Evolutionary conservation across 2,113 vertebrate genomes (phyloP).

Genomic region (Engraulis encrasicolus): DNA sequence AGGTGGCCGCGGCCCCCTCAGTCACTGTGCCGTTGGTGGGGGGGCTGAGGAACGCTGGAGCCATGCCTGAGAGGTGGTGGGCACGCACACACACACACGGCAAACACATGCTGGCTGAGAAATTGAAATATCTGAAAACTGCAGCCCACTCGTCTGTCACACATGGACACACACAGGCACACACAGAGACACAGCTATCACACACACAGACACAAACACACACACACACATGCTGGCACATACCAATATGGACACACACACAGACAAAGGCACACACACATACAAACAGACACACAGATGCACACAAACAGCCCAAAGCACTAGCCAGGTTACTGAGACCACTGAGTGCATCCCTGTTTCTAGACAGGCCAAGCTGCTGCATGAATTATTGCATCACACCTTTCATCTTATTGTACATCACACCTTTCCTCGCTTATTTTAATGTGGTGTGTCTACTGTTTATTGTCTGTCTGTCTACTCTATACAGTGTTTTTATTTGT

Average conservation of each 20-base stretch:
- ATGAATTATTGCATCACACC: no score
- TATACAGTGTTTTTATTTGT: no score
- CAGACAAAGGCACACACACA: conserved; percentile 30
- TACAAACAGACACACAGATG: not conserved
- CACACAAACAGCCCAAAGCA: not conserved
- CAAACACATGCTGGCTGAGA: conserved; percentile 5
- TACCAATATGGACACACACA: conserved; percentile 12
- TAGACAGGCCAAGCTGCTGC: no score
- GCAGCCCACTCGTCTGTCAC: conserved; percentile 14
- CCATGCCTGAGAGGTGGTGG: conserved; percentile 75
- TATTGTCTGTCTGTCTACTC: no score
- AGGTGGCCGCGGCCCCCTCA: conserved; percentile 79
- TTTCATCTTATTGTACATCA: no score
- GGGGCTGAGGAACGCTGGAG: conserved; percentile 77
- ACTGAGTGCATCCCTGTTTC: no score
- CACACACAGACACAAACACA: conserved; percentile 26
- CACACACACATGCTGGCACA: conserved; percentile 12
- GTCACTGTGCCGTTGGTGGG: conserved; percentile 86
- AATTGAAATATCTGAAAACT: not conserved
- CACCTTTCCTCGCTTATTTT: no score
- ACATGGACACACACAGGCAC: not conserved
- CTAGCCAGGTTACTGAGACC: no score
- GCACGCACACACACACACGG: conserved; percentile 28
- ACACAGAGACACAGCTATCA: not conserved
- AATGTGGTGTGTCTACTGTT: no score